These are phyloP conservation scores for Saguinus midas DNA, from an alignment of 2,113 vertebrate species.

Conservation along the genomic window DNA sequence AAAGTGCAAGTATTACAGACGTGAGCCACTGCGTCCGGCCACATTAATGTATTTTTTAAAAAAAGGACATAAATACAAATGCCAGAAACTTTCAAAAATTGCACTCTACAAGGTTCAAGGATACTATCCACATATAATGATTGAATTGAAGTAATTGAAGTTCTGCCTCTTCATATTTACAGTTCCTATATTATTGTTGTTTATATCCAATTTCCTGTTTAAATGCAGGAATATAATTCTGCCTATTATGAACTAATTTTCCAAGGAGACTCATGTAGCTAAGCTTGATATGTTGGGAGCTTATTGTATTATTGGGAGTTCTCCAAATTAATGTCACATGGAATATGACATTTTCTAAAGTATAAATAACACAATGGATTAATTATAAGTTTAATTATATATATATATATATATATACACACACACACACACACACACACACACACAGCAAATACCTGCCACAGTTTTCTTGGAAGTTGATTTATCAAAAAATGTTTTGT, in stretches of 20 bases:
- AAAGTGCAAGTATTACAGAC: no score
- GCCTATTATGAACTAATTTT: background rate
- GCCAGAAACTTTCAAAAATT: background rate
- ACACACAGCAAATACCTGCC: background rate
- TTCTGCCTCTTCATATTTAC: background rate
- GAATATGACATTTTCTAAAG: background rate
- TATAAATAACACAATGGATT: background rate
- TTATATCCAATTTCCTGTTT: background rate
- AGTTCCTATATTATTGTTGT: background rate
- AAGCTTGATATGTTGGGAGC: background rate
- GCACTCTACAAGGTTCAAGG: background rate
- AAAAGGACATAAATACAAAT: background rate
- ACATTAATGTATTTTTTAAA: background rate
- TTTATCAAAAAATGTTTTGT: background rate
- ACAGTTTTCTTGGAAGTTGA: background rate
- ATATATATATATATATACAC: no score
- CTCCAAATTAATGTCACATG: background rate
- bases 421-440: no score
- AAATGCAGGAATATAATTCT: background rate
- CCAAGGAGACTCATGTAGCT: background rate
- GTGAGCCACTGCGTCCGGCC: no score
- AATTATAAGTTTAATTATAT: background rate
- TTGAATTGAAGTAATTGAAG: background rate
- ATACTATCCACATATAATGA: rapidly evolving
- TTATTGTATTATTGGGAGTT: background rate